Evolutionary conservation across 2,113 vertebrate genomes (phyloP), one percentile per base, ranked within the genome.

Genomic region (Urocynchramus pylzowi): DNA sequence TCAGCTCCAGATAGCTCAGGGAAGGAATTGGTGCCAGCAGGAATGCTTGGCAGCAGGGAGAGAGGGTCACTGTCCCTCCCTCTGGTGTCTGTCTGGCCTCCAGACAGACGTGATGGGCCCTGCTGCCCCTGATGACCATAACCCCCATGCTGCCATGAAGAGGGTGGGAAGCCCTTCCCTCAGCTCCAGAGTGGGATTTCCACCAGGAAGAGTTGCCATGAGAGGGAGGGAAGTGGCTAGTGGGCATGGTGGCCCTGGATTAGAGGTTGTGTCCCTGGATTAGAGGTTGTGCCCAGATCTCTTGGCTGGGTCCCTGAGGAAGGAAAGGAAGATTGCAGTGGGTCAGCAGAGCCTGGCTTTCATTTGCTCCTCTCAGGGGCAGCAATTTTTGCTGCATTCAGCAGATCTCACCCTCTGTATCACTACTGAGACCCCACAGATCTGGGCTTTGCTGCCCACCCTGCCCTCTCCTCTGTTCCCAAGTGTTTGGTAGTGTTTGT

Each of bases 101-200:
- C 57, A 63, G 4, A 18, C 21, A 57, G 37, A 86, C 7, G 45
- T 60, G 31, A 18, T 57, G 73, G 70, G 26, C n/a, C 28, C 44
- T 52, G 33, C 26, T 3, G 1, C 33, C 26, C 31, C 54, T 1
- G 0, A 19, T 15, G 11, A 15, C 49, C 28, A 2, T 82, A 64
- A 68, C 22, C 4, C 3, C 37, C n/a, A 17, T 23, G 54, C 39
- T 65, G 47, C 65, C 42, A 3, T 0, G 2, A 31, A 0, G 1
- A 47, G 26, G 16, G 21, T 5, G 44, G 42, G 61, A 79, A 39
- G 28, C 13, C 20, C 24, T 90, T 89, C 37, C 47, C 52, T 39
- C 45, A 24, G 52, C 5, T 9, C 28, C 4, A 0, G 17, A 84
- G 64, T 2, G 2, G 26, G 44, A 27, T 75, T 20, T 35, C 20